Evolutionary conservation across 2,888 invertebrate species (phyloP).

Genomic region (Ernsta delagoae): DNA sequence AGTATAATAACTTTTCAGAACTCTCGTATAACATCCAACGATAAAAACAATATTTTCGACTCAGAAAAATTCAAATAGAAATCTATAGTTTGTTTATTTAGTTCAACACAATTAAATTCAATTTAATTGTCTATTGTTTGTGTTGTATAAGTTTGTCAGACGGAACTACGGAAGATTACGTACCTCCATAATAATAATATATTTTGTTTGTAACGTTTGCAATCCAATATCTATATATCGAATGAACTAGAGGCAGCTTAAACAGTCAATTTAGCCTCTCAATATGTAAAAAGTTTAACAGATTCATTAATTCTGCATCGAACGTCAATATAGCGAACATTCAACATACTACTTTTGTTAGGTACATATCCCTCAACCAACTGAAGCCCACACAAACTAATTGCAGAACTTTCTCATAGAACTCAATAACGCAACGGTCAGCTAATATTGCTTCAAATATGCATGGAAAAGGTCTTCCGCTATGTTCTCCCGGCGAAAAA

Average conservation of each 20-base stretch:
- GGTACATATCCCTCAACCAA: slow-evolving; percentile 3
- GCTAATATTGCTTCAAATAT: slow-evolving; percentile 77
- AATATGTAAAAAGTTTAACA: slow-evolving; percentile 5
- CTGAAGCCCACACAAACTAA: slow-evolving; percentile 53
- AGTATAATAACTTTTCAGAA: slow-evolving; percentile 19
- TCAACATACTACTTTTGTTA: neutral
- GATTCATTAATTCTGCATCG: slow-evolving; percentile 2
- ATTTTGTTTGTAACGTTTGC: neutral
- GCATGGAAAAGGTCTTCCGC: slow-evolving; percentile 71
- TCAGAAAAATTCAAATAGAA: neutral
- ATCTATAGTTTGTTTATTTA: neutral
- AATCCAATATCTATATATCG: neutral
- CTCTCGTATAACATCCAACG: slow-evolving; percentile 29
- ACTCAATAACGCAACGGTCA: slow-evolving; percentile 72
- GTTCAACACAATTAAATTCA: neutral
- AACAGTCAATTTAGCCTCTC: neutral
- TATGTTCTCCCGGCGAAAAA: slow-evolving; percentile 73
- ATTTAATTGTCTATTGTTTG: no score
- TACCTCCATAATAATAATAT: neutral
- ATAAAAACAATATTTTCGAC: slow-evolving; percentile 21
- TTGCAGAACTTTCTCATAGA: slow-evolving; percentile 63
- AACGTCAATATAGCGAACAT: slow-evolving; percentile 16
- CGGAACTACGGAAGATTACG: neutral
- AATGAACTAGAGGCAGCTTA: neutral
- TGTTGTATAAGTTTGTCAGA: no score